Evolutionary conservation across 1,140 invertebrate genomes (phyloP).

Genomic region (Megalopta genalis): DNA sequence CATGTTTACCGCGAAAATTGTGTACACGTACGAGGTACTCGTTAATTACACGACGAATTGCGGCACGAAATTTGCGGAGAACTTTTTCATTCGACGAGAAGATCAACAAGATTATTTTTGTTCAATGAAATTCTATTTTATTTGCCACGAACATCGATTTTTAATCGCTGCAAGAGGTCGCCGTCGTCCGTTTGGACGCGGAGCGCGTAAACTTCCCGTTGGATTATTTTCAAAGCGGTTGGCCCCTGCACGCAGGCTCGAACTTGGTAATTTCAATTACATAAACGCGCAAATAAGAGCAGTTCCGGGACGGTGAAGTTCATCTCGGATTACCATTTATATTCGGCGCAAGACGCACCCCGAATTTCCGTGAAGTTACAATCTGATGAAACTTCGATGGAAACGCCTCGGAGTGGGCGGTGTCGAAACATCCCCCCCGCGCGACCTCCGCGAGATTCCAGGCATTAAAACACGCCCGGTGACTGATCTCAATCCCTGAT

Average conservation of each 20-base stretch:
- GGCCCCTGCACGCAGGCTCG: neutral
- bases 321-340: conserved; percentile 1
- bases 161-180: neutral
- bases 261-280: conserved; percentile 2
- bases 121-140: too few species aligned
- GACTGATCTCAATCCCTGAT: neutral
- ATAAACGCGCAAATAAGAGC: neutral
- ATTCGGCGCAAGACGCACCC: neutral
- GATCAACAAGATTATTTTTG: too few species aligned
- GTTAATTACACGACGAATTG: too few species aligned
- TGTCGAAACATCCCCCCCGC: too few species aligned
- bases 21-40: too few species aligned
- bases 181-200: neutral
- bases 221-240: neutral
- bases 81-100: too few species aligned
- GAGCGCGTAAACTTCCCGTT: neutral
- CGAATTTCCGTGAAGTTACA: too few species aligned
- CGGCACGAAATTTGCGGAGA: too few species aligned
- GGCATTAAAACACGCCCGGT: neutral
- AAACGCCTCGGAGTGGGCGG: too few species aligned
- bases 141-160: too few species aligned
- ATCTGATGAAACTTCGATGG: too few species aligned
- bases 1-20: too few species aligned
- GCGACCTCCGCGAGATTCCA: neutral
- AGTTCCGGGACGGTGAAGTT: neutral